Conservation (phyloP, 1,140 invertebrate genomes). For the Phocides pigmalion region DNA sequence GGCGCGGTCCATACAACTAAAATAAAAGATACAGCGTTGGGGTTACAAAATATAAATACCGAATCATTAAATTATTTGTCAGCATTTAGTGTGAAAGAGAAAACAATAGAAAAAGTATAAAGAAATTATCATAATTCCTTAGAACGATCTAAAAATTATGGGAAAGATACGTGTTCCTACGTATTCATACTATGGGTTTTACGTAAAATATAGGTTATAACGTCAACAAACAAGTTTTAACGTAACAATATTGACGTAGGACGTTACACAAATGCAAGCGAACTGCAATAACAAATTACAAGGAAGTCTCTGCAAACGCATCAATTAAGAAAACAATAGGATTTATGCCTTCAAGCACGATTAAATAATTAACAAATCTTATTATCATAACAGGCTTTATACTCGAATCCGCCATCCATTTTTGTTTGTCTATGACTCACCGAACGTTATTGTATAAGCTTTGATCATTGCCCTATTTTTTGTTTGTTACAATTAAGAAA, state of each 20-base stretch:
- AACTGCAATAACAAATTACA: conserved; percentile 18
- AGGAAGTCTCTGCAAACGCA: conserved; percentile 16
- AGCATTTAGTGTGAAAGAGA: too few species aligned
- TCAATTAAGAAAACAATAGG: conserved; percentile 25
- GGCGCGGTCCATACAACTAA: too few species aligned
- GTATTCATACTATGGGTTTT: too few species aligned
- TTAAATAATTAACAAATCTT: conserved; percentile 27
- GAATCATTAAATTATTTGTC: too few species aligned
- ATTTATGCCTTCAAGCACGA: conserved; percentile 5
- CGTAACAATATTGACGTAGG: conserved; percentile 14
- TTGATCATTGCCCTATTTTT: conserved; percentile 13
- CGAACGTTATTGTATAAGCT: background rate
- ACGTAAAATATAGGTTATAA: conserved; percentile 9
- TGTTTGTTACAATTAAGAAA: background rate
- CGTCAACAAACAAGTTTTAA: conserved; percentile 3
- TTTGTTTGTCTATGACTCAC: conserved; percentile 27
- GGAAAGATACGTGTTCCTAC: too few species aligned
- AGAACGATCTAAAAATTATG: too few species aligned
- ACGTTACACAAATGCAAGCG: background rate
- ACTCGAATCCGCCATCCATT: conserved; percentile 21
- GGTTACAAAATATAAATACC: too few species aligned
- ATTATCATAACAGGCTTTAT: conserved; percentile 5
- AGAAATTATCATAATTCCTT: conserved; percentile 12
- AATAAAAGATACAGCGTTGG: too few species aligned
- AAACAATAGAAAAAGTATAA: too few species aligned